Evolutionary conservation across 2,888 invertebrate genomes (phyloP).

Genomic region (Diaprepes abbreviatus): DNA sequence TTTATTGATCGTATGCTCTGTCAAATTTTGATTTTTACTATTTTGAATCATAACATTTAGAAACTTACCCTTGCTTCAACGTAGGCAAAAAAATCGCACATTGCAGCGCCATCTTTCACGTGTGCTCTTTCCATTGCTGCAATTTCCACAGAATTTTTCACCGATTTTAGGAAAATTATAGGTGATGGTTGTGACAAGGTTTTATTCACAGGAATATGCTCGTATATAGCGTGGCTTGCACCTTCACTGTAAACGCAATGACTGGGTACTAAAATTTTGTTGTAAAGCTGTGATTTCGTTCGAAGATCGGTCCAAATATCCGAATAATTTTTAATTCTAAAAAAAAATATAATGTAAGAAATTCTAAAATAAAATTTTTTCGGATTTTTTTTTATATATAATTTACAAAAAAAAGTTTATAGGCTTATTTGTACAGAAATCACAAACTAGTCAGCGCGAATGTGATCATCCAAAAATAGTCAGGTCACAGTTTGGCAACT

Average conservation of each 20-base stretch:
- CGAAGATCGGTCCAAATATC: conserved; percentile 79
- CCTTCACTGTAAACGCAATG: conserved; percentile 80
- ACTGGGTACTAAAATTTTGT: conserved; percentile 77
- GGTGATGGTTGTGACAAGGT: conserved; percentile 79
- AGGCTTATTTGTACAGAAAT: too few relatives aligned
- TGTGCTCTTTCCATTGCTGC: conserved; percentile 88
- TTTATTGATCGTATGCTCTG: too few relatives aligned
- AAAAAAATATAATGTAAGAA: conserved; percentile 55
- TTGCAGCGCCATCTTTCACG: conserved; percentile 88
- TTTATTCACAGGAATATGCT: conserved; percentile 73
- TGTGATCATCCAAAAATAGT: too few relatives aligned
- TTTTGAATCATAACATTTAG: too few relatives aligned
- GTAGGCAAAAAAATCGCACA: conserved; percentile 87
- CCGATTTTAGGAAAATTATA: conserved; percentile 86
- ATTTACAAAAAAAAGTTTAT: too few relatives aligned
- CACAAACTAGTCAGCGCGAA: too few relatives aligned
- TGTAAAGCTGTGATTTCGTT: conserved; percentile 75
- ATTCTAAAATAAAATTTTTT: too few relatives aligned
- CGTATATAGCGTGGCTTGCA: conserved; percentile 79
- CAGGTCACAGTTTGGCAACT: too few relatives aligned
- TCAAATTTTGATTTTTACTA: too few relatives aligned
- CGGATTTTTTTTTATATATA: too few relatives aligned
- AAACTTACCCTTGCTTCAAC: conserved; percentile 69
- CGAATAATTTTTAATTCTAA: conserved; percentile 78
- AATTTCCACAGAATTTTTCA: conserved; percentile 86